phyloP scores from a whole-genome alignment of 2,797 vertebrate species.

The Pseudopleuronectes americanus region DNA sequence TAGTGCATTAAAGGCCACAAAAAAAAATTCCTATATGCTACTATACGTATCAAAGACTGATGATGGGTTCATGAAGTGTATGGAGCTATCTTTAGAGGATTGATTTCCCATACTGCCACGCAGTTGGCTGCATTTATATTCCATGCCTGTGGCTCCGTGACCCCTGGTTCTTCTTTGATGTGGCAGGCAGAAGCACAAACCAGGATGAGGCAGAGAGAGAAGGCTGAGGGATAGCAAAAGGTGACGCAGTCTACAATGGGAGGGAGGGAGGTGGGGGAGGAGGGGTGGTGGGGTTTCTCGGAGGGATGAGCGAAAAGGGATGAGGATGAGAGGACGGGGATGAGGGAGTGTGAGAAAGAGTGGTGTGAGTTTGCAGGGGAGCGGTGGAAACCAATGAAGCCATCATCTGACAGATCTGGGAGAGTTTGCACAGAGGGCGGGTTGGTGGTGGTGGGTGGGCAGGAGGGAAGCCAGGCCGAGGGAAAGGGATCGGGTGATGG shows the following conservation, averaged over 20 bases:
- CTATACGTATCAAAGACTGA: slow-evolving; percentile 78
- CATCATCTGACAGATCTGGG: slow-evolving; percentile 95
- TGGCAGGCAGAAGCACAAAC: slow-evolving; percentile 92
- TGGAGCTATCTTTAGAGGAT: slow-evolving; percentile 87
- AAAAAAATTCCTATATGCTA: slow-evolving; percentile 69
- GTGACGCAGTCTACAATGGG: slow-evolving; percentile 80
- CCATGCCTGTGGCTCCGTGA: slow-evolving; percentile 92
- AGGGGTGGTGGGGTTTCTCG: slow-evolving; percentile 61
- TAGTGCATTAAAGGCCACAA: slow-evolving; percentile 53
- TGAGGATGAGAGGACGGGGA: slow-evolving; percentile 49
- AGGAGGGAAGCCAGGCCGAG: slow-evolving; percentile 64
- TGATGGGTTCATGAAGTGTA: slow-evolving; percentile 84
- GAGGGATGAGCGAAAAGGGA: slow-evolving; percentile 80
- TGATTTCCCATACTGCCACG: slow-evolving; percentile 90
- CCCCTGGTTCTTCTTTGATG: slow-evolving; percentile 99
- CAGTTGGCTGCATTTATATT: slow-evolving; percentile 95
- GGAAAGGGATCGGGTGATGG: slow-evolving; percentile 67
- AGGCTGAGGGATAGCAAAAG: slow-evolving; percentile 85
- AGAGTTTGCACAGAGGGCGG: slow-evolving; percentile 69
- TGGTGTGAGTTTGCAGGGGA: slow-evolving; percentile 82
- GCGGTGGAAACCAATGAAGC: slow-evolving; percentile 89
- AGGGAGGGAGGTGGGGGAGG: no score
- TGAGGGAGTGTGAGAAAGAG: slow-evolving; percentile 67
- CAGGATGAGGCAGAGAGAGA: slow-evolving; percentile 81
- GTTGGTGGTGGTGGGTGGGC: slow-evolving; percentile 76